These are phyloP conservation scores for Aplysia californica DNA, from an alignment of 1,140 invertebrate species.

Conservation along the genomic window DNA sequence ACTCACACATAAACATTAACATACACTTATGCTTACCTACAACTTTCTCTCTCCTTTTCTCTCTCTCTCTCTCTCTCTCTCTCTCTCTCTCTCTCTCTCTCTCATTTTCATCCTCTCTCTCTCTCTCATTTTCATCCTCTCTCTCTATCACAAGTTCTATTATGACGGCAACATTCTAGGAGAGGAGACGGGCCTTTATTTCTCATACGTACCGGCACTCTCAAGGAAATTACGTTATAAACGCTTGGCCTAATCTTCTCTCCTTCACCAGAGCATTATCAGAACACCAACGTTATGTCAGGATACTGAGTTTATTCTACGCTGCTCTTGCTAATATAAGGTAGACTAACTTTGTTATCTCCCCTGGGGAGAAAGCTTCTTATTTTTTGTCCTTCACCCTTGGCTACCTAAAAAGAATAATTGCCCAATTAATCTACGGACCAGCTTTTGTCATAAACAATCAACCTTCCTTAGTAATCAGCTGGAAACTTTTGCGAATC, in stretches of 20 bases:
- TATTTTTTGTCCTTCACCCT: too few species aligned
- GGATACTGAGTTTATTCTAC: neutral
- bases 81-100: neutral
- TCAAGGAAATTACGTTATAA: neutral
- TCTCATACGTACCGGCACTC: neutral
- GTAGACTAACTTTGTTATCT: too few species aligned
- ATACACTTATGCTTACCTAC: neutral
- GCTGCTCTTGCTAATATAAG: neutral
- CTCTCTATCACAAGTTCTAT: neutral
- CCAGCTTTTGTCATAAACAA: too few species aligned
- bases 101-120: too few species aligned
- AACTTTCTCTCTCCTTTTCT: neutral
- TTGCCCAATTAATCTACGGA: too few species aligned
- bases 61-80: constrained; percentile 1
- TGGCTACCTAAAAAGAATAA: too few species aligned
- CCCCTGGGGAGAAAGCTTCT: too few species aligned
- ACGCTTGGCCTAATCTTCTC: neutral
- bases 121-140: too few species aligned
- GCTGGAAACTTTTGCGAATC: too few species aligned
- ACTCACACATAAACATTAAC: neutral
- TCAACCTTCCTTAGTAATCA: too few species aligned
- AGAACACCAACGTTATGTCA: neutral
- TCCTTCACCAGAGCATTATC: neutral
- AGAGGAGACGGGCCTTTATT: neutral
- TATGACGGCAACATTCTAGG: neutral